A percentile compares a stretch with the other conserved stretches of the same genome.
phyloP scores from a whole-genome alignment of 2,797 vertebrate species.

The Spea hammondii region DNA sequence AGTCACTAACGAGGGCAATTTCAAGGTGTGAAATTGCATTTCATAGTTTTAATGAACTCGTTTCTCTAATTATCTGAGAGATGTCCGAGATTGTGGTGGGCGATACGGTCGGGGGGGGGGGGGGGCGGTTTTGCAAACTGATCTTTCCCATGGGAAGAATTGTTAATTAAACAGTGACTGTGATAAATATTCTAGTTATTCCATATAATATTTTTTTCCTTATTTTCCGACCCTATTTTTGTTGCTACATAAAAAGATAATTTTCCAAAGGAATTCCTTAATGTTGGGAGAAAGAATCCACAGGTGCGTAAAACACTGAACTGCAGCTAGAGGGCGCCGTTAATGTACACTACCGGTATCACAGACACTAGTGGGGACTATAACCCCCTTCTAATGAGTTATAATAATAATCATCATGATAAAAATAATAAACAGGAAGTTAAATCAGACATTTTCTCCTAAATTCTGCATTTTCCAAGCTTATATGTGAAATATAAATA shows the following conservation, averaged over 20 bases:
- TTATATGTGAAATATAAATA: too few relatives aligned
- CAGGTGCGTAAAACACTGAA: background rate
- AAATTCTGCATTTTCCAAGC: too few relatives aligned
- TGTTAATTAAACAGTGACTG: slow-evolving; percentile 12
- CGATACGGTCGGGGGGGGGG: background rate
- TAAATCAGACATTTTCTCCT: too few relatives aligned
- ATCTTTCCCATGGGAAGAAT: background rate
- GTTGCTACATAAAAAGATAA: too few relatives aligned
- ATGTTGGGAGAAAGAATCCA: background rate
- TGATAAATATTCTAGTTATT: too few relatives aligned
- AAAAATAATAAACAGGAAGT: too few relatives aligned
- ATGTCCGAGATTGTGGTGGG: slow-evolving; percentile 2
- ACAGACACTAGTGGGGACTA: too few relatives aligned
- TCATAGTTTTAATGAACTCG: slow-evolving; percentile 43
- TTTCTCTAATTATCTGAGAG: slow-evolving; percentile 33
- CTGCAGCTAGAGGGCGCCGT: background rate
- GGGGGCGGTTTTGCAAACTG: background rate
- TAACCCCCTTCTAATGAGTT: too few relatives aligned
- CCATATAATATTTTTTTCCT: too few relatives aligned
- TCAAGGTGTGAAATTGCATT: slow-evolving; percentile 44
- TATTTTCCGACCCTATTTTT: too few relatives aligned
- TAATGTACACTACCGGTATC: background rate
- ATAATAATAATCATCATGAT: too few relatives aligned
- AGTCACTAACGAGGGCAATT: slow-evolving; percentile 45
- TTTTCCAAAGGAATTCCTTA: too few relatives aligned